Evolutionary conservation across 2,797 vertebrate genomes (phyloP).

Genomic region (Sebastes vulpes): DNA sequence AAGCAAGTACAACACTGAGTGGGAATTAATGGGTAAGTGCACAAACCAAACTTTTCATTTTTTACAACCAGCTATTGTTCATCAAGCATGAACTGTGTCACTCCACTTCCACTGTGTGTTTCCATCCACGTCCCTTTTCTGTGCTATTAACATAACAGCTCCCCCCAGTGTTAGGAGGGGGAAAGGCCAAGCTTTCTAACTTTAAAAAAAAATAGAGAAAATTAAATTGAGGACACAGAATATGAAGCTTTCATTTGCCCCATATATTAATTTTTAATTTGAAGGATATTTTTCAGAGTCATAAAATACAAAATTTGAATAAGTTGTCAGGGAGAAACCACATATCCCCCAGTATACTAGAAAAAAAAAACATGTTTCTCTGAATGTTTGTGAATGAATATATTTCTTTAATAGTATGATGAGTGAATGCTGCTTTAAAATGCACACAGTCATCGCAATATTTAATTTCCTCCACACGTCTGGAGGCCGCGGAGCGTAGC

Average conservation of each 20-base stretch:
- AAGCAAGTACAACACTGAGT: background rate
- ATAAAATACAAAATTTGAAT: slow-evolving; percentile 37
- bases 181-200: background rate
- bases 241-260: slow-evolving; percentile 18
- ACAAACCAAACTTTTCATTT: background rate
- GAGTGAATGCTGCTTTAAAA: slow-evolving; percentile 18
- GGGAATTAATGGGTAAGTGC: background rate
- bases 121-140: background rate
- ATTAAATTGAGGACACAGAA: slow-evolving; percentile 19
- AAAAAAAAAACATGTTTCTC: slow-evolving; percentile 3
- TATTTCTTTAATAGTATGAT: background rate
- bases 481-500: background rate
- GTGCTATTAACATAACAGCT: slow-evolving; percentile 70
- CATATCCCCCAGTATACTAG: background rate
- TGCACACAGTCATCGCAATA: background rate
- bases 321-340: slow-evolving; percentile 19
- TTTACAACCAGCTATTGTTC: background rate
- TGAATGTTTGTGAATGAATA: slow-evolving; percentile 18
- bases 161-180: slow-evolving; percentile 75
- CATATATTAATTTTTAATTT: slow-evolving; percentile 29
- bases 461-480: slow-evolving; percentile 11
- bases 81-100: background rate
- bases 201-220: background rate
- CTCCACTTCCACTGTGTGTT: background rate
- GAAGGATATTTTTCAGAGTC: slow-evolving; percentile 11